Evolutionary conservation across 1,140 invertebrate species (phyloP), one percentile per base, ranked within the genome.

Genomic region (Ylistrum balloti): DNA sequence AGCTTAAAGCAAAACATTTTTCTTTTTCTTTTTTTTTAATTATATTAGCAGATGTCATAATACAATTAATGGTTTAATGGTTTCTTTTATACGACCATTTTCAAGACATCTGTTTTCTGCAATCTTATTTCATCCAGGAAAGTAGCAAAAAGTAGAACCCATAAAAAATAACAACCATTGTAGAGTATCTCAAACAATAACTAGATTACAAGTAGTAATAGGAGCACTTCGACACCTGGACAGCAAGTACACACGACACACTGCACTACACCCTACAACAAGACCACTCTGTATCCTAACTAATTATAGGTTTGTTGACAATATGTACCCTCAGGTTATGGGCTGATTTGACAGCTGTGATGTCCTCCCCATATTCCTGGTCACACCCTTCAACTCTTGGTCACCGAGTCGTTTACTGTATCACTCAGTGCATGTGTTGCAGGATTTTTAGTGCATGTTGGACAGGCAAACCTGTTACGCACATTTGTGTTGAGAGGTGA

Each of bases 281-380:
- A 74, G 28, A 28, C 9, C 5, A n/a, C 56, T 28, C 56, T 74
- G 56, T 74, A 74, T 74, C 56, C n/a, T 28, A 74, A 74, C 56
- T 74, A 74, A 74, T 74, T 74, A 74, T n/a, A 74, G 56, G 56
- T 74, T 74, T 74, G 56, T 74, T 74, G 56, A 74, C 22, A 74
- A 74, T 74, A 28, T 74, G 22, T 74, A n/a, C 56, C 56, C 28
- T 74, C 56, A 74, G 56, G 56, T 74, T n/a, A 74, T 17, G n/a
- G 56, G 56, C 5, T 74, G 56, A 74, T 74, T 74, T 74, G 56
- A 74, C 5, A n/a, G 56, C n/a, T 74, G 13, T 74, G 22, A 22
- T 74, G 56, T 74, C 56, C 56, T 74, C 56, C 56, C 56, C 3
- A 17, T 74, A 74, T 74, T 74, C 22, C n/a, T 28, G 56, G 56